A percentile compares a stretch with the other conserved stretches of the same genome.
These are phyloP conservation scores for Pyrrhia umbra DNA, from an alignment of 2,888 invertebrate genomes.

Conservation along the genomic window DNA sequence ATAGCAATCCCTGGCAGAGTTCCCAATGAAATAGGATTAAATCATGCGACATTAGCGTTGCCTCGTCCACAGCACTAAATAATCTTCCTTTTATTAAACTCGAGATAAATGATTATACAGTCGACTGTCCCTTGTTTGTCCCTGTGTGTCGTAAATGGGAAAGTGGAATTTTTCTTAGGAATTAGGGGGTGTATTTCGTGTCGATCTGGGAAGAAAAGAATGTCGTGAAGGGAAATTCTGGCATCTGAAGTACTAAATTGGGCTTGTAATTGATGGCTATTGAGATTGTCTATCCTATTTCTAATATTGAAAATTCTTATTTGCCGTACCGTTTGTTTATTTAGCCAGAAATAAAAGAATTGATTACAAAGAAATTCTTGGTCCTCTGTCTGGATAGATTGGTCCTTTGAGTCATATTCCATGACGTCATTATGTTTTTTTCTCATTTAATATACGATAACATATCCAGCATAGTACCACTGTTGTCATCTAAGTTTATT, in stretches of 20 bases:
- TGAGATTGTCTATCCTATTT: constrained; percentile 31
- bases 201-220: constrained; percentile 56
- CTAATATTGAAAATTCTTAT: constrained; percentile 27
- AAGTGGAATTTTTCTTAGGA: constrained; percentile 65
- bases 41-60: constrained; percentile 88
- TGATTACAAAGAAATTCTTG: not conserved
- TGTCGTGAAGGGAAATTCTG: constrained; percentile 51
- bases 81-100: constrained; percentile 90
- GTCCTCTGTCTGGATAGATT: not conserved
- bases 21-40: constrained; percentile 89
- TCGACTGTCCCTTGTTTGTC: constrained; percentile 81
- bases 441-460: constrained; percentile 7
- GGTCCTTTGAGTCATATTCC: not conserved
- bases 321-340: not conserved
- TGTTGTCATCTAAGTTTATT: constrained; percentile 60
- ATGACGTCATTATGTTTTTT: not conserved
- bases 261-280: constrained; percentile 54
- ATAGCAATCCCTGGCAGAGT: constrained; percentile 76
- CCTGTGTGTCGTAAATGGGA: constrained; percentile 66
- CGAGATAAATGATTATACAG: constrained; percentile 90
- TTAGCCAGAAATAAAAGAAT: not conserved
- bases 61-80: constrained; percentile 85
- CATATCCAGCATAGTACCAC: constrained; percentile 27
- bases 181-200: constrained; percentile 58
- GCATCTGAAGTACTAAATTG: constrained; percentile 54